Evolutionary conservation across 2,113 vertebrate genomes (phyloP).

Genomic region (Sporophila hypoxantha): DNA sequence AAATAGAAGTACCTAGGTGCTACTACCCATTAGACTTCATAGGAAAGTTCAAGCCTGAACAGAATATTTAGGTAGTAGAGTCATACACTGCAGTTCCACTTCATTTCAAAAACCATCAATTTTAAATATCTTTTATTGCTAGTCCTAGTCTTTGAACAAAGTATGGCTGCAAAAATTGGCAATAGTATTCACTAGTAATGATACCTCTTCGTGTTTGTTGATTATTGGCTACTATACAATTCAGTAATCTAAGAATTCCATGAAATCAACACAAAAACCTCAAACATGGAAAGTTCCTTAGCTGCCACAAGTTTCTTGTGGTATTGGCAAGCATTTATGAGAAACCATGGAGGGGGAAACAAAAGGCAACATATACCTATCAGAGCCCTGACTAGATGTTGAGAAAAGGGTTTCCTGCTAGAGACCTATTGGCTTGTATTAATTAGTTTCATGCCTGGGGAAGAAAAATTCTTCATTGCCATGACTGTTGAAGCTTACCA

Average conservation of each 20-base stretch:
- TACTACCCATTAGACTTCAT: background rate
- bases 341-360: background rate
- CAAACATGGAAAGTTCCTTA: background rate
- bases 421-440: background rate
- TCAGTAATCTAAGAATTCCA: background rate
- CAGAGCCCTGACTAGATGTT: background rate
- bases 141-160: background rate
- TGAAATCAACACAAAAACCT: background rate
- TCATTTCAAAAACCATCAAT: background rate
- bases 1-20: background rate
- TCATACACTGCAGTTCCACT: background rate
- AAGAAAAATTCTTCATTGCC: too few species aligned
- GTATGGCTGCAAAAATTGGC: background rate
- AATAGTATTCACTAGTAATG: background rate
- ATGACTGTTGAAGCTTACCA: too few species aligned
- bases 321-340: background rate
- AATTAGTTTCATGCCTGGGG: background rate
- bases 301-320: background rate
- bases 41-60: background rate
- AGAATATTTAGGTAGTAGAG: background rate
- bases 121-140: background rate
- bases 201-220: background rate
- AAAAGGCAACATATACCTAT: background rate
- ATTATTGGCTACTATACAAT: accelerated
- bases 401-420: background rate